phyloP scores from a whole-genome alignment of 2,797 vertebrate species.

The Cichlasoma orientale region DNA sequence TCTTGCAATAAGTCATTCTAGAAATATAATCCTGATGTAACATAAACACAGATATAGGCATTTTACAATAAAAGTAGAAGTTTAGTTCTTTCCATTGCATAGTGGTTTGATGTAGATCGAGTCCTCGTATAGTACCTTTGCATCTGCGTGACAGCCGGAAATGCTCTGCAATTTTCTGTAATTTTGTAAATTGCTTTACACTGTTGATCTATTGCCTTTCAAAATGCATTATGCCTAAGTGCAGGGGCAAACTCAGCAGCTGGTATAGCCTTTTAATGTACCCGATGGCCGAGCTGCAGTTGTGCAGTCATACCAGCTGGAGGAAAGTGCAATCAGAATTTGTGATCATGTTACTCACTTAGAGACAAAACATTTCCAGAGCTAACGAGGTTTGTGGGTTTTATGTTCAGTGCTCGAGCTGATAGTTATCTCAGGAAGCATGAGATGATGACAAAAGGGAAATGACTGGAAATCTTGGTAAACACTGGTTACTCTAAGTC shows the following conservation, averaged over 20 bases:
- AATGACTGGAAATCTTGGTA: neutral
- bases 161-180: slow-evolving; percentile 18
- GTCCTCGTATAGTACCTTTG: neutral
- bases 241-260: slow-evolving; percentile 31
- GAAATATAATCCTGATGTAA: neutral
- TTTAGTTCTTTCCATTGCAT: neutral
- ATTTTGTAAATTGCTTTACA: slow-evolving; percentile 31
- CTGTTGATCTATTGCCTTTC: slow-evolving; percentile 8
- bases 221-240: slow-evolving; percentile 48
- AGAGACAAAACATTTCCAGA: slow-evolving; percentile 3
- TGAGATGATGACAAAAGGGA: neutral
- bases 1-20: neutral
- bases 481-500: neutral
- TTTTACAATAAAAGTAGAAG: neutral
- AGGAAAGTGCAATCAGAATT: slow-evolving; percentile 32
- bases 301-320: neutral
- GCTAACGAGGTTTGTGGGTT: neutral
- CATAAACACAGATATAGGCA: neutral
- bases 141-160: slow-evolving; percentile 6
- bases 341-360: slow-evolving; percentile 35
- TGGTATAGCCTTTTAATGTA: slow-evolving; percentile 28
- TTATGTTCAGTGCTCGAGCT: neutral
- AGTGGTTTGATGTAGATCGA: neutral
- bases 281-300: slow-evolving; percentile 19
- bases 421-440: slow-evolving; percentile 16